Base-by-base conservation (phyloP, 2,797 vertebrate genomes). In the Buphagus erythrorhynchus region DNA sequence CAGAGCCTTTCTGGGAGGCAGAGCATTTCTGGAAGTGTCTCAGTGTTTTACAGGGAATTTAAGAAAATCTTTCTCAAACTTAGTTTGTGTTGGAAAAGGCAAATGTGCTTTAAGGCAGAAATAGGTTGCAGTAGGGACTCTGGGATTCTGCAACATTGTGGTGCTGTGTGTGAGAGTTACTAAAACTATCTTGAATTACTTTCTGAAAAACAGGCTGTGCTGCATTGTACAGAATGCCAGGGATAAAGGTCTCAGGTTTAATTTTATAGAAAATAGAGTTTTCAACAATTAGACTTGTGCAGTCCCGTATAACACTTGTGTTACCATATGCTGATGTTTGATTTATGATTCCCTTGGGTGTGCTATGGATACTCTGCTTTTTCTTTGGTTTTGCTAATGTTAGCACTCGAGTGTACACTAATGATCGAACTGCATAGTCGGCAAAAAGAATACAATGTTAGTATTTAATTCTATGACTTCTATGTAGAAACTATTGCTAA, bases 401-500 rank as follows among this genome's bases (percentile, higher is more conserved):
- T 85, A 83, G 40, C 35, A 69, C 68, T 69, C 90, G 74, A 59
- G 77, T 67, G 54, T 68, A 49, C 42, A 3, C n/a, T 76, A 73
- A 80, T 57, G 69, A 57, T 16, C 4, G 36, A 71, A 42, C 29
- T 78, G 61, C 51, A 5, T 6, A 73, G 57, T 88, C 8, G 20
- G 93, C 95, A 72, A 84, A 57, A 95, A 84, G 29, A 45, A 45
- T 77, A 74, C 25, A 40, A 42, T 73, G 46, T 72, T 49, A 33
- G 28, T 52, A 19, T 89, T 92, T 88, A 72, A 81, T 75, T 80
- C 46, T 68, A 7, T 7, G 72, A 51, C 43, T 95, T 93, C 93
- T 84, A 62, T 76, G 66, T 86, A 72, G 93, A 91, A 97, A 93
- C 90, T 11, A 26, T 97, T 61, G 84, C 95, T 87, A 95, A 91